Conservation (phyloP, 2,797 vertebrate genomes). For the Melopsittacus undulatus region DNA sequence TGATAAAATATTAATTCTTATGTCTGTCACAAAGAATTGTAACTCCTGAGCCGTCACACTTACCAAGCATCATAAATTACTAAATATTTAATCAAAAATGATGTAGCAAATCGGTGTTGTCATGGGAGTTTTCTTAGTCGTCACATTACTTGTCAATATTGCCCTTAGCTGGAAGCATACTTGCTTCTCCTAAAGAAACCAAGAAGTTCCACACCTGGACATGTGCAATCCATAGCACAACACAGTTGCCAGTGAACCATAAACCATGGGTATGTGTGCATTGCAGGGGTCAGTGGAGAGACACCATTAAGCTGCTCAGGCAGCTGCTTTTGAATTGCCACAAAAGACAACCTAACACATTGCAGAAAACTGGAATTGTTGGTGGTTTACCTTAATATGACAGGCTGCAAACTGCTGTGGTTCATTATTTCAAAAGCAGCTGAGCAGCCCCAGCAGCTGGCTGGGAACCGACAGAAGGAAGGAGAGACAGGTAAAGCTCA, state of each 20-base stretch:
- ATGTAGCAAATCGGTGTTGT: neutral
- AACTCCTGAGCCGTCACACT: neutral
- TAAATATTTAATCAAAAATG: conserved; percentile 10
- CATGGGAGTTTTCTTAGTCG: neutral
- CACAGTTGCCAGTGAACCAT: neutral
- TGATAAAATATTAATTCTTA: conserved; percentile 34
- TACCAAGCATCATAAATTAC: neutral
- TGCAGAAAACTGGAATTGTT: neutral
- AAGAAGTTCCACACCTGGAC: neutral
- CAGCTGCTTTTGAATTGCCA: neutral
- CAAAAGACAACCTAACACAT: neutral
- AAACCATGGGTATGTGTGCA: fast-evolving
- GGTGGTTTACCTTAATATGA: neutral
- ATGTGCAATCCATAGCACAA: neutral
- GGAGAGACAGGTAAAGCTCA: neutral
- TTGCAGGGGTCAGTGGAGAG: neutral
- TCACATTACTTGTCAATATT: neutral
- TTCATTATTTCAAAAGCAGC: neutral
- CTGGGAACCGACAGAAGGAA: neutral
- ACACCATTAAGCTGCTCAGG: neutral
- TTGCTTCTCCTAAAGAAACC: neutral
- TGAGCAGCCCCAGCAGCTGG: neutral
- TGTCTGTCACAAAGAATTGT: neutral
- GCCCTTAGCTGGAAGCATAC: neutral
- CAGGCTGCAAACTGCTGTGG: neutral